Base-by-base conservation (phyloP, 1,140 invertebrate genomes). In the Mya arenaria region DNA sequence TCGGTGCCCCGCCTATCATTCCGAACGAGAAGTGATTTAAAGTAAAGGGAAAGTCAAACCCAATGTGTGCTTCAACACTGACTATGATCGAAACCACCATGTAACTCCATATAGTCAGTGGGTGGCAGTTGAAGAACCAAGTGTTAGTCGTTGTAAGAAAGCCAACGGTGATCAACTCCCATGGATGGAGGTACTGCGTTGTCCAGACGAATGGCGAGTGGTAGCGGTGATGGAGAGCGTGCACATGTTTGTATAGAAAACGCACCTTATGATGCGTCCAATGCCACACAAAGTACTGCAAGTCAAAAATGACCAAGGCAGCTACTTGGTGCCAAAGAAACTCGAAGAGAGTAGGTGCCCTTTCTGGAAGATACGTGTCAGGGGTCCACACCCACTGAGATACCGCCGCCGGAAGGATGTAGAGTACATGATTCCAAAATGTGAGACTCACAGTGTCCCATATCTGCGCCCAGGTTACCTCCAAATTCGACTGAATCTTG, bases 131-230 rank as follows among this genome's bases (percentile, higher is more conserved):
- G 78, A 93, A 93, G 74, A 93, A 88, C 93, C 93, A 94, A n/a
- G 93, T 92, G 75, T 93, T 90, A 25, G 89, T 90, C 34, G 93
- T 93, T 10, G 92, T 93, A 52, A 92, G 90, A 79, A 93, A 92
- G 0, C 91, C 91, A 3, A 91, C 92, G 0, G 92, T 91, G 72
- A 93, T 89, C 28, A 94, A 90, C 84, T 93, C 93, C 89, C 93
- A 94, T 1, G 93, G 93, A 71, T 94, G 93, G 3, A 94, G 89
- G 81, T 94, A 93, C 87, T 94, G 92, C 1, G 93, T 93, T 13
- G 93, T 92, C 87, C 92, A 93, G 28, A 89, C 78, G 79, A 93
- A 93, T 8, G 93, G 92, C n/a, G 89, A 87, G 79, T 88, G 84
- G 90, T 94, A 94, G 48, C 93, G 90, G 83, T 94, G 93, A 82